Evolutionary conservation across 2,797 vertebrate species (phyloP), one percentile per base, ranked within the genome.

Genomic region (Loriculus beryllinus): DNA sequence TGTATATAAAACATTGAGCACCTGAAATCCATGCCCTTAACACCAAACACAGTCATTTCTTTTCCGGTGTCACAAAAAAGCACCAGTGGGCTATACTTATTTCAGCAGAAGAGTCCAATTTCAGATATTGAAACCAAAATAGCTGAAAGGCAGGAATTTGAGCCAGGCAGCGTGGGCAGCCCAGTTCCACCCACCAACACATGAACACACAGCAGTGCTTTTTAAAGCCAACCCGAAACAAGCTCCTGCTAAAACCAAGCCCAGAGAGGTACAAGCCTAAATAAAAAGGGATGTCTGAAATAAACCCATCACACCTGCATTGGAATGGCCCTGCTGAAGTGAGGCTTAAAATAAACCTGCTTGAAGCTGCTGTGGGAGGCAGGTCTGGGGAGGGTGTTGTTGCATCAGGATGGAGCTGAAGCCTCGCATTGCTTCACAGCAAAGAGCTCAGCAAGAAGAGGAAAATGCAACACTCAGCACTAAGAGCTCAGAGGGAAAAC

Each of bases 141-240:
- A 96, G 92, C 94, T 49, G 79, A 92, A 92, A 95, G 88, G 92
- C 71, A 93, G 17, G 86, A 96, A 88, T 87, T 85, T 68, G 82
- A 96, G 95, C 64, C 95, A 96, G 94, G 26, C 77, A 2, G 85
- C 25, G 62, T 91, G 94, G 95, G 92, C 94, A 95, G 95, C 79
- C 48, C 4, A 4, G 82, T 74, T 87, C 92, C 79, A 85, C 72
- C 93, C 60, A 5, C 78, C 82, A 76, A 54, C 71, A 89, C 64
- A 90, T 4, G 70, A 96, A 90, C 33, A 47, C 1, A 6, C 88
- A 76, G 74, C 77, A 86, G 62, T 0, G 12, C 79, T 93, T 92
- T 92, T 92, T 89, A 93, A 92, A 92, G 92, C 69, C 86, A 88
- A 94, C 89, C 78, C 78, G 82, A 93, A 95, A 82, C 86, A 89